Evolutionary conservation across 2,113 vertebrate genomes (phyloP).

Genomic region (Progne subis): DNA sequence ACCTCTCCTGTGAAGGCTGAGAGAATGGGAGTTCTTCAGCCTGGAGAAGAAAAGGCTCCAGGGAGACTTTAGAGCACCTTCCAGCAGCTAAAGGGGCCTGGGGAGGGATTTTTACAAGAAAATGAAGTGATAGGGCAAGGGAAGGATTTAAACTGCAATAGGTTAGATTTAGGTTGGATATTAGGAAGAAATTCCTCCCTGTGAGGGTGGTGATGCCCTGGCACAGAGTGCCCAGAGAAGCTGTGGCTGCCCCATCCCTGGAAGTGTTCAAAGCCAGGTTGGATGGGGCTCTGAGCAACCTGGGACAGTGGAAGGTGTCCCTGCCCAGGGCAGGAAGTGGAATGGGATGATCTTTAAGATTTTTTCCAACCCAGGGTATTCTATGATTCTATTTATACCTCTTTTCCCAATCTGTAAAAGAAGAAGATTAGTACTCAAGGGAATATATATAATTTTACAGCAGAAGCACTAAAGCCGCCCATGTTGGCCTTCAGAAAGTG

Average conservation of each 20-base stretch:
- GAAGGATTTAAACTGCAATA: background rate
- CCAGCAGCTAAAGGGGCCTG: background rate
- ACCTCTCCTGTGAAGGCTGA: background rate
- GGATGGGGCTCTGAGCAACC: background rate
- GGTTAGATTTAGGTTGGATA: background rate
- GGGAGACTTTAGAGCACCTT: background rate
- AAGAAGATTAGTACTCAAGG: background rate
- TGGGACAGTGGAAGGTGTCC: background rate
- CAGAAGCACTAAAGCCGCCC: background rate
- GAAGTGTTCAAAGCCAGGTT: accelerated
- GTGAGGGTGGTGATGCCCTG: too few species aligned
- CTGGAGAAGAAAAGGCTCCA: background rate
- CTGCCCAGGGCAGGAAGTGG: background rate
- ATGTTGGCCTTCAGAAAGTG: background rate
- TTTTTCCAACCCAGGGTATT: background rate
- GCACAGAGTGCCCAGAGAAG: background rate
- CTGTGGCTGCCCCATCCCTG: background rate
- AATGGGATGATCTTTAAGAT: background rate
- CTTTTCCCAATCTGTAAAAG: background rate
- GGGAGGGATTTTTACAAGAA: background rate
- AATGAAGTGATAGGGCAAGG: background rate
- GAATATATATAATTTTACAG: background rate
- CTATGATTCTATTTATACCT: background rate
- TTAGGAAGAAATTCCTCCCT: accelerated
- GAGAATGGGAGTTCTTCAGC: background rate